phyloP scores from a whole-genome alignment of 2,797 vertebrate species.

The Balearica regulorum region DNA sequence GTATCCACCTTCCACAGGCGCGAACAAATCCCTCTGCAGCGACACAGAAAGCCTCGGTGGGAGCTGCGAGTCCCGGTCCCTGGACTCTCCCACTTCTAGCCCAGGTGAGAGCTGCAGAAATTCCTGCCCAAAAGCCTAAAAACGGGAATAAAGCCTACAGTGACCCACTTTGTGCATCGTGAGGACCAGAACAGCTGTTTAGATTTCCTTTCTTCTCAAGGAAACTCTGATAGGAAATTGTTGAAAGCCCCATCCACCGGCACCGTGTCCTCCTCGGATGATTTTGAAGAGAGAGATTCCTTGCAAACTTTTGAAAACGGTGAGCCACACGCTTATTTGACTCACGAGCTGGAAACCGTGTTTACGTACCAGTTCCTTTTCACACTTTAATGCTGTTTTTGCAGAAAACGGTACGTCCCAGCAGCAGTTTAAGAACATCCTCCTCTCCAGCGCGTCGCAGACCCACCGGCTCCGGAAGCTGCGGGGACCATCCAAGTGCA shows the following conservation, averaged over 20 bases:
- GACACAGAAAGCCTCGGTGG: slow-evolving; percentile 86
- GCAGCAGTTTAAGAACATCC: slow-evolving; percentile 69
- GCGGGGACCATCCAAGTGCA: slow-evolving; percentile 88
- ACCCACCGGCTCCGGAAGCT: slow-evolving; percentile 85
- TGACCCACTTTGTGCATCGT: rapidly evolving
- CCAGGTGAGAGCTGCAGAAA: slow-evolving; percentile 75
- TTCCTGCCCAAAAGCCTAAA: neutral
- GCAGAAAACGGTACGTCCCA: slow-evolving; percentile 68
- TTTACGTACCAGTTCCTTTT: rapidly evolving
- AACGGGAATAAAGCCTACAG: rapidly evolving
- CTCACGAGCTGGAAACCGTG: rapidly evolving
- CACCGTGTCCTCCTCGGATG: slow-evolving; percentile 84
- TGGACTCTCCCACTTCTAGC: slow-evolving; percentile 83
- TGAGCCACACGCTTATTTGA: neutral
- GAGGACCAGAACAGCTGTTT: neutral
- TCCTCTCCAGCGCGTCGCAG: slow-evolving; percentile 80
- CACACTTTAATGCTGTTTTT: rapidly evolving
- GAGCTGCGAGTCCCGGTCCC: slow-evolving; percentile 75
- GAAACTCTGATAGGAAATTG: slow-evolving; percentile 67
- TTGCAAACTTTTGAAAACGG: slow-evolving; percentile 73
- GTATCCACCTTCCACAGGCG: neutral
- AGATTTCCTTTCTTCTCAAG: slow-evolving; percentile 50
- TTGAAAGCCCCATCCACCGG: slow-evolving; percentile 79
- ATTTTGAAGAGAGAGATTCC: slow-evolving; percentile 85
- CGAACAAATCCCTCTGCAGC: slow-evolving; percentile 59